A percentile compares a stretch with the other conserved stretches of the same genome.
These are phyloP conservation scores for Carposina sasakii DNA, from an alignment of 1,140 invertebrate genomes.

Conservation along the genomic window DNA sequence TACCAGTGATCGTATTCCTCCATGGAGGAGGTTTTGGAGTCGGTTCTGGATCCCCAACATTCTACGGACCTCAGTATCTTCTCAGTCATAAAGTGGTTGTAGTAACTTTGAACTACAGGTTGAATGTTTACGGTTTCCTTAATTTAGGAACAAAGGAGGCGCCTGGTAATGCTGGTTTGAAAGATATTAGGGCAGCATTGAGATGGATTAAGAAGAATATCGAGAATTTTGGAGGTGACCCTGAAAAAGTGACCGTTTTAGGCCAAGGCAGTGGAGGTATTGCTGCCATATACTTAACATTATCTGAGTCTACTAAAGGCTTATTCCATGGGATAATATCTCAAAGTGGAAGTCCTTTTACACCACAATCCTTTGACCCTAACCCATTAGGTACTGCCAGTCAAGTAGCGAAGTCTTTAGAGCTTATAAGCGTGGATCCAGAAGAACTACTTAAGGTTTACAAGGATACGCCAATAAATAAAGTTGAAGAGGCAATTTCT, in stretches of 20 bases:
- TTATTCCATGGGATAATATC: slow-evolving; percentile 73
- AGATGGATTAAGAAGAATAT: slow-evolving; percentile 80
- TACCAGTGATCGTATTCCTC: slow-evolving; percentile 77
- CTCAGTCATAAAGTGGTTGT: slow-evolving; percentile 70
- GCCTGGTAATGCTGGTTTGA: slow-evolving; percentile 60
- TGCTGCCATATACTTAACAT: slow-evolving; percentile 71
- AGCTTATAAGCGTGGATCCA: slow-evolving; percentile 36
- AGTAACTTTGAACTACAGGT: slow-evolving; percentile 73
- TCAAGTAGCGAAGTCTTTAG: slow-evolving; percentile 53
- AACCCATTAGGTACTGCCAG: slow-evolving; percentile 46
- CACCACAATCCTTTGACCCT: slow-evolving; percentile 48
- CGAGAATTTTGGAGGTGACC: slow-evolving; percentile 77
- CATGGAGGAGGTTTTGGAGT: slow-evolving; percentile 76
- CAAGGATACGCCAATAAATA: slow-evolving; percentile 30
- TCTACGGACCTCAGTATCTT: slow-evolving; percentile 72
- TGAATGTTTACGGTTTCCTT: slow-evolving; percentile 78
- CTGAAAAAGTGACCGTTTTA: slow-evolving; percentile 74
- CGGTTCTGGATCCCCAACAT: slow-evolving; percentile 65
- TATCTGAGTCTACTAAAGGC: slow-evolving; percentile 74
- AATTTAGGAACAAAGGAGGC: slow-evolving; percentile 73
- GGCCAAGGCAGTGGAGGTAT: slow-evolving; percentile 77
- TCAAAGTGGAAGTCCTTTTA: slow-evolving; percentile 47
- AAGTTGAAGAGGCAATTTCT: slow-evolving; percentile 52
- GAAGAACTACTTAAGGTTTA: slow-evolving; percentile 46
- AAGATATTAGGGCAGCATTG: slow-evolving; percentile 76